Percentiles rank a stretch among this genome's conserved stretches.
Evolutionary conservation across 2,888 invertebrate species (phyloP).

Genomic region (Pyrochroa serraticornis): DNA sequence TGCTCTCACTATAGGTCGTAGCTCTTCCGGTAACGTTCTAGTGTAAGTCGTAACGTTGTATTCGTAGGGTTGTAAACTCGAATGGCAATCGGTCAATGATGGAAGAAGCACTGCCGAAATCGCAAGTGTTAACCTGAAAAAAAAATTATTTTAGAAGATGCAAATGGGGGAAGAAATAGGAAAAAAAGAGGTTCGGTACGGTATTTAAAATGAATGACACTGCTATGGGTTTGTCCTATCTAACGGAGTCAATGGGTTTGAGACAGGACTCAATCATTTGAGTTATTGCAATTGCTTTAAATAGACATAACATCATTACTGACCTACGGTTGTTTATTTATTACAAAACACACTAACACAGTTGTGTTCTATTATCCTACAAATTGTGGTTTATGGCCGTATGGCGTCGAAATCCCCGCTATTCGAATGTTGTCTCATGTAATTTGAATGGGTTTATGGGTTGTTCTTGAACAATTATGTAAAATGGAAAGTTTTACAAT

Average conservation of each 20-base stretch:
- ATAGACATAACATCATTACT: neutral
- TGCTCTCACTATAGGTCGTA: slow-evolving; percentile 47
- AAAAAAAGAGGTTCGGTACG: too few relatives aligned
- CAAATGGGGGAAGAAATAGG: too few relatives aligned
- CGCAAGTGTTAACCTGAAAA: slow-evolving; percentile 9
- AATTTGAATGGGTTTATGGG: too few relatives aligned
- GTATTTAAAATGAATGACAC: too few relatives aligned
- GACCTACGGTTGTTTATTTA: neutral
- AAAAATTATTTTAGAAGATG: neutral
- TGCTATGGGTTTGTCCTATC: too few relatives aligned
- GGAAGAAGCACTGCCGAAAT: slow-evolving; percentile 3
- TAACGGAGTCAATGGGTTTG: too few relatives aligned
- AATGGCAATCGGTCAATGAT: slow-evolving; percentile 2
- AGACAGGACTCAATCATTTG: neutral
- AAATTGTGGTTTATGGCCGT: slow-evolving; percentile 1
- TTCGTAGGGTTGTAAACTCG: slow-evolving; percentile 18
- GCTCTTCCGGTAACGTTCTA: slow-evolving; percentile 50
- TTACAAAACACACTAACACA: slow-evolving; percentile 1
- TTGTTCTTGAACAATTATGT: too few relatives aligned
- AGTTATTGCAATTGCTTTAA: slow-evolving; percentile 2
- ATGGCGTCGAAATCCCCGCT: neutral
- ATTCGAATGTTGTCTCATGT: neutral
- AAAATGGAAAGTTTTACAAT: too few relatives aligned
- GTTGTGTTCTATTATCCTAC: neutral
- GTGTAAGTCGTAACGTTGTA: slow-evolving; percentile 53